Conservation (phyloP, 2,888 invertebrate genomes). For the Cordilura impudica region DNA sequence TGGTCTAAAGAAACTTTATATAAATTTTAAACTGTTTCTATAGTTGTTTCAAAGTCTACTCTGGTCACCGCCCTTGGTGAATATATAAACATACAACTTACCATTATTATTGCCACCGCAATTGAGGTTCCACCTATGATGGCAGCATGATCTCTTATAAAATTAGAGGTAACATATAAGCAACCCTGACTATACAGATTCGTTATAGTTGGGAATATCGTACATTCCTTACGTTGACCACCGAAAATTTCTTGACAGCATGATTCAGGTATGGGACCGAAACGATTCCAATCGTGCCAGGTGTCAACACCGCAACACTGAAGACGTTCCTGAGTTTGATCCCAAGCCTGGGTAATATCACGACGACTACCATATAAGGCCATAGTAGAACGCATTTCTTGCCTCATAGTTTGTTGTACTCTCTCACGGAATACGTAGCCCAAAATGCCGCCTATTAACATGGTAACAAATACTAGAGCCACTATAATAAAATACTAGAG, state of each 20-base stretch:
- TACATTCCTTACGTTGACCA: constrained; percentile 77
- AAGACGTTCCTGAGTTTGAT: constrained; percentile 89
- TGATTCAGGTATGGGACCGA: constrained; percentile 84
- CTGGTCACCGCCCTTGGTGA: too few species aligned
- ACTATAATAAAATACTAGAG: constrained; percentile 91
- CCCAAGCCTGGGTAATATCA: constrained; percentile 90
- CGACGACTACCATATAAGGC: constrained; percentile 85
- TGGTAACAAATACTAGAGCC: constrained; percentile 91
- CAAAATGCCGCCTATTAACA: constrained; percentile 93
- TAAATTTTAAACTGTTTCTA: too few species aligned
- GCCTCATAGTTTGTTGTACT: constrained; percentile 85
- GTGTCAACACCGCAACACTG: constrained; percentile 91
- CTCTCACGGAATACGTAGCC: constrained; percentile 94
- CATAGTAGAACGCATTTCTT: constrained; percentile 88
- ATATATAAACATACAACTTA: constrained; percentile 78
- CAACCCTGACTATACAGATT: constrained; percentile 86
- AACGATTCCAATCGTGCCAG: constrained; percentile 88
- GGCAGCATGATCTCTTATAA: constrained; percentile 87
- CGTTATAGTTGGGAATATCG: constrained; percentile 73
- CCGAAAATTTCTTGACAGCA: constrained; percentile 85
- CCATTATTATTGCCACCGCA: constrained; percentile 91
- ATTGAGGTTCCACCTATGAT: constrained; percentile 90
- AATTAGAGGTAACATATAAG: constrained; percentile 83
- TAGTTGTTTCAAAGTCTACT: too few species aligned
- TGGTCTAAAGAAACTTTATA: too few species aligned